Evolutionary conservation across 2,797 vertebrate species (phyloP), one percentile per base, ranked within the genome.

Genomic region (Megalops cyprinoides): DNA sequence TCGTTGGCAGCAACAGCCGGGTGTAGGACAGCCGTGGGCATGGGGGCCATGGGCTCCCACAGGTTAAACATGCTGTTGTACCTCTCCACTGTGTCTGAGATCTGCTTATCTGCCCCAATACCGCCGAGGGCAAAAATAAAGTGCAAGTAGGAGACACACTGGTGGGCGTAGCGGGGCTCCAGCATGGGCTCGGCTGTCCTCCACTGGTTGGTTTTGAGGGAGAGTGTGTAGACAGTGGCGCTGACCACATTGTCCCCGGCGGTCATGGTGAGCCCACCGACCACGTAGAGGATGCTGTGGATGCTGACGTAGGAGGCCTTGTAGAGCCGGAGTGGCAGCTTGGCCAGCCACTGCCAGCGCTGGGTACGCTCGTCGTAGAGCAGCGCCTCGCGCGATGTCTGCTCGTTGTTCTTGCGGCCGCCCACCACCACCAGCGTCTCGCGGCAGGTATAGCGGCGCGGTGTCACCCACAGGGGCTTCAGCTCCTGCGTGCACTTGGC

Each of bases 141-240:
- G 89, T 97, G 98, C 88, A 95, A 93, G 85, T 97, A 96, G 51
- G 95, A 92, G 51, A 97, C 75, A 25, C 96, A 97, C 86, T 96
- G 95, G 88, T 99, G 98, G 77, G 96, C 96, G 77, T 97, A 98
- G 80, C 95, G 95, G 69, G 97, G 94, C 12, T 85, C 84, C 83
- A 96, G 85, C 97, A 98, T 96, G 84, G 96, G 93, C 82, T 97
- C 95, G 10, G 92, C 93, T 28, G 89, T 82, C 83, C 96, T 91
- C 98, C 98, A 99, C 84, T 97, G 96, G 87, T 98, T 98, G 86
- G 95, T 95, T 88, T 97, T 99, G 76, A 98, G 93, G 67, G 97
- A 99, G 77, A 97, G 97, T 69, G 96, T 93, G 79, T 98, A 97
- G 86, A 98, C 95, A 0, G 82, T 88, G 7, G 82, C 86, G 23